phyloP scores from a whole-genome alignment of 2,113 vertebrate species.

The Aptenodytes patagonicus region DNA sequence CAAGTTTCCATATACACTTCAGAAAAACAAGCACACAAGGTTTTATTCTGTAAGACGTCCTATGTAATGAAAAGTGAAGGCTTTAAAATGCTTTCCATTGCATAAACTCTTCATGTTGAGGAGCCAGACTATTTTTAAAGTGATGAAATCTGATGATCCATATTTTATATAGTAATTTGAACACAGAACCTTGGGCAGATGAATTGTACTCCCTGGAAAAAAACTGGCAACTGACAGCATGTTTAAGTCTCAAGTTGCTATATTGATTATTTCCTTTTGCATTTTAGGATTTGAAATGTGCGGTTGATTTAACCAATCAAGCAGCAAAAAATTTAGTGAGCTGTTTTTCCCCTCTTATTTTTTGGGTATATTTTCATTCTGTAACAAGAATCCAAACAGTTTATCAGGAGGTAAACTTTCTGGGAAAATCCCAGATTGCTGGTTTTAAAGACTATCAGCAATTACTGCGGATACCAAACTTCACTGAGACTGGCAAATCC shows the following conservation, averaged over 20 bases:
- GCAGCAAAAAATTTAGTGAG: not conserved
- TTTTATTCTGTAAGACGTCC: not conserved
- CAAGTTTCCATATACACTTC: not conserved
- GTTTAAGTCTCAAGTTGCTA: not conserved
- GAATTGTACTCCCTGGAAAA: not conserved
- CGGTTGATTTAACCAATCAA: not conserved
- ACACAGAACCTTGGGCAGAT: not conserved
- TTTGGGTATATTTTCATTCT: not conserved
- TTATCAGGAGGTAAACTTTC: not conserved
- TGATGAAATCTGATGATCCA: not conserved
- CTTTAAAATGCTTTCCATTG: not conserved
- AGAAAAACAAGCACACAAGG: not conserved
- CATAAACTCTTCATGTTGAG: not conserved
- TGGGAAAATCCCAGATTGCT: not conserved
- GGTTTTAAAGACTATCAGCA: not conserved
- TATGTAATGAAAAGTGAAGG: not conserved
- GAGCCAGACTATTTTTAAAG: not conserved
- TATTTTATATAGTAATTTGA: not conserved
- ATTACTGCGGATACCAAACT: slow-evolving; percentile 7
- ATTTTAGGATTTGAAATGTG: not conserved
- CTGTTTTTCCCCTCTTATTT: not conserved
- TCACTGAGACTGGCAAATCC: slow-evolving; percentile 38
- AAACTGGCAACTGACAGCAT: not conserved
- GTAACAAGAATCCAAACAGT: not conserved
- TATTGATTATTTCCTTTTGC: not conserved